These are phyloP conservation scores for Tipula vernalis DNA, from an alignment of 2,888 invertebrate genomes.

Conservation along the genomic window DNA sequence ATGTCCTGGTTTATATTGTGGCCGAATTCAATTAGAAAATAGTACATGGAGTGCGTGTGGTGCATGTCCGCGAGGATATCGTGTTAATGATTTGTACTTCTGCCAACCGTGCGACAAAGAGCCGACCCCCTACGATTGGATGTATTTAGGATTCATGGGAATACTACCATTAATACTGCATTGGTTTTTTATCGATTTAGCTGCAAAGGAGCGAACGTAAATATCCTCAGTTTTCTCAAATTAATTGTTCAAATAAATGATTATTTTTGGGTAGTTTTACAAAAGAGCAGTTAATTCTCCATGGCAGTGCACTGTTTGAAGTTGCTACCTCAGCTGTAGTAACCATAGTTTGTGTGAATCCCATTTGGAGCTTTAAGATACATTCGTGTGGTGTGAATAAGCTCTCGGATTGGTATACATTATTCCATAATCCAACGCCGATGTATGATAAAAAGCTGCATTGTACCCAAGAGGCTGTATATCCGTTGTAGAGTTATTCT, in stretches of 20 bases:
- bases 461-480: constrained; percentile 96
- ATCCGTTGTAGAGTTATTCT: constrained; percentile 63
- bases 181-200: constrained; percentile 84
- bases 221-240: neutral
- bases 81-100: constrained; percentile 53
- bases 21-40: constrained; percentile 47
- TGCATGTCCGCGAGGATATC: constrained; percentile 72
- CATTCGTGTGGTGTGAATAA: constrained; percentile 66
- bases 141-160: constrained; percentile 93
- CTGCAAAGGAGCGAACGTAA: constrained; percentile 59
- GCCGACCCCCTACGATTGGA: constrained; percentile 80
- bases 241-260: too few species aligned
- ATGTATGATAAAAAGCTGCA: constrained; percentile 79
- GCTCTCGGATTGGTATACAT: constrained; percentile 93
- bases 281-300: constrained; percentile 61
- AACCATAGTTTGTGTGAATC: constrained; percentile 70
- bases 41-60: constrained; percentile 72
- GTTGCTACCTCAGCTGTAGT: constrained; percentile 59
- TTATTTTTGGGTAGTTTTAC: constrained; percentile 42
- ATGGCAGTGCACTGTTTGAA: constrained; percentile 74
- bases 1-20: constrained; percentile 35
- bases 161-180: constrained; percentile 76
- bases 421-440: constrained; percentile 86
- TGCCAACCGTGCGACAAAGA: constrained; percentile 64
- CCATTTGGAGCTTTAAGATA: constrained; percentile 61